phyloP scores from a whole-genome alignment of 2,888 invertebrate species.

The Caenorhabditis sinica region DNA sequence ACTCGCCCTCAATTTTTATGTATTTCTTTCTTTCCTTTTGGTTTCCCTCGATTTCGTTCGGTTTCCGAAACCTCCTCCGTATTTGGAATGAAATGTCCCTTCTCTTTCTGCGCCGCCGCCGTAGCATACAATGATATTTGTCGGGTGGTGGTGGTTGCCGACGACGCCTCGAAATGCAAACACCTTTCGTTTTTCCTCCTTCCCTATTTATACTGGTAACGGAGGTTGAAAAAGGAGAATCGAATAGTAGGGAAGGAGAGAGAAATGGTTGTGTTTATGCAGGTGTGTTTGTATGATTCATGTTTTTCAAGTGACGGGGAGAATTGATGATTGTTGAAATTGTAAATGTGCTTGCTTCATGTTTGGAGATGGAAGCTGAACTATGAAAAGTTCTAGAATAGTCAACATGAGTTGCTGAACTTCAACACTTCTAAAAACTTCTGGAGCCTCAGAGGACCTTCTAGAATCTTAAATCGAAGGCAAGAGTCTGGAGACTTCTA shows the following conservation, averaged over 20 bases:
- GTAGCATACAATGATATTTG: conserved; percentile 41
- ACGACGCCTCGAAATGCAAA: conserved; percentile 48
- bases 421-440: too few species aligned
- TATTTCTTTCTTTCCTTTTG: conserved; percentile 14
- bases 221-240: neutral
- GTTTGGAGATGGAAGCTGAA: too few species aligned
- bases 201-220: conserved; percentile 49
- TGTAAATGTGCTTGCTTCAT: neutral
- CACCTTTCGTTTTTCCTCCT: conserved; percentile 28
- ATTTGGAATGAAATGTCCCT: conserved; percentile 58
- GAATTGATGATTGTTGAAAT: neutral
- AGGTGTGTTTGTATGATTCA: conserved; percentile 32
- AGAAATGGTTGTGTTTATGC: conserved; percentile 36
- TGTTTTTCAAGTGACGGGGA: neutral
- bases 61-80: conserved; percentile 24
- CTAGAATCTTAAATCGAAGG: neutral
- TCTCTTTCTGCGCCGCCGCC: conserved; percentile 6
- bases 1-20: conserved; percentile 51
- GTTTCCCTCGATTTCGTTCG: neutral
- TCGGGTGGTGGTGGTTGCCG: conserved; percentile 16
- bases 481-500: neutral
- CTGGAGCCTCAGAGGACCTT: too few species aligned
- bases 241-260: neutral
- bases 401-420: too few species aligned
- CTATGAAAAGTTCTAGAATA: too few species aligned